phyloP scores from a whole-genome alignment of 2,797 vertebrate species.

The Gouania willdenowi region DNA sequence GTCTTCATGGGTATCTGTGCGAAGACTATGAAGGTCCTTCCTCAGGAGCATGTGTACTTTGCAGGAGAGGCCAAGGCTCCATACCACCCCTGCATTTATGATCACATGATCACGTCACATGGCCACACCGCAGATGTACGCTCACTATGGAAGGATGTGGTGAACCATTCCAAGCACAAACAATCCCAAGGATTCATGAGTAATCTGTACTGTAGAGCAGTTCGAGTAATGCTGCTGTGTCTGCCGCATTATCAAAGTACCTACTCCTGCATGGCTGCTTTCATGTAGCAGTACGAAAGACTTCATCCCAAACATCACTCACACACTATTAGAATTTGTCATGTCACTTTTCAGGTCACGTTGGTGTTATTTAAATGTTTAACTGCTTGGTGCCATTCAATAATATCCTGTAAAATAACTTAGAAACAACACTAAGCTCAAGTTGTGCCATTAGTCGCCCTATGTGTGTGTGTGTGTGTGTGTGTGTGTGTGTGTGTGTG shows the following conservation, averaged over 20 bases:
- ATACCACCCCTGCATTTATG: conserved; percentile 89
- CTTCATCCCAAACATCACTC: too few relatives aligned
- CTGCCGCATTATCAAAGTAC: conserved; percentile 72
- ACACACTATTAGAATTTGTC: too few relatives aligned
- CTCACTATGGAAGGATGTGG: conserved; percentile 82
- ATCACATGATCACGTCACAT: conserved; percentile 93
- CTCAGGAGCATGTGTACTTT: conserved; percentile 85
- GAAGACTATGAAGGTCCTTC: conserved; percentile 82
- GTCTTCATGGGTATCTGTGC: conserved; percentile 98
- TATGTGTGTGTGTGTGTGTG: too few relatives aligned
- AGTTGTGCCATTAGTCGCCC: too few relatives aligned
- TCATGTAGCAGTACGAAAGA: too few relatives aligned
- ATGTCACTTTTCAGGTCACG: too few relatives aligned
- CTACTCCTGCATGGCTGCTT: conserved; percentile 85
- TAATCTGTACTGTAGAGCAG: conserved; percentile 80
- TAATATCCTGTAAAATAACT: too few relatives aligned
- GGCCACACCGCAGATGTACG: conserved; percentile 81
- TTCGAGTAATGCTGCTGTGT: conserved; percentile 85
- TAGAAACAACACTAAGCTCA: too few relatives aligned
- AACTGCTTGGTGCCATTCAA: too few relatives aligned
- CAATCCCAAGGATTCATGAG: conserved; percentile 74
- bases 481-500: too few relatives aligned
- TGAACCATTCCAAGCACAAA: conserved; percentile 65
- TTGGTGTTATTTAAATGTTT: too few relatives aligned
- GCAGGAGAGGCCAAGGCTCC: conserved; percentile 88